Percentiles rank a stretch among this genome's conserved stretches.
These are phyloP conservation scores for Eupithecia subumbrata DNA, from an alignment of 2,888 invertebrate species.

Conservation along the genomic window DNA sequence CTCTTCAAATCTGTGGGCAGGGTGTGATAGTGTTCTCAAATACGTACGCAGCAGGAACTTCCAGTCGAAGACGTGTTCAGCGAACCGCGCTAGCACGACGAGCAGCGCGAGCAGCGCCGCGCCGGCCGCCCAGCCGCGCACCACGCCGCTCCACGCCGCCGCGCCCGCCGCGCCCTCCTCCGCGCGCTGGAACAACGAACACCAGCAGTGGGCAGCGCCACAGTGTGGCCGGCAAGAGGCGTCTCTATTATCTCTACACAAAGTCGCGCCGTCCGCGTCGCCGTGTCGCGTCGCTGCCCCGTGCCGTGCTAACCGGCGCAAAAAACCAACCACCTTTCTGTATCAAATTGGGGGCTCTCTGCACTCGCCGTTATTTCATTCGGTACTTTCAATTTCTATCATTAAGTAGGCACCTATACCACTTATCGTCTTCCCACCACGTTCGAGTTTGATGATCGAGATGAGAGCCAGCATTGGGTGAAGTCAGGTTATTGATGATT, in stretches of 20 bases:
- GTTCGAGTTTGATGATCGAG: background rate
- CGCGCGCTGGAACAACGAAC: background rate
- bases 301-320: background rate
- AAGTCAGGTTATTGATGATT: too few relatives aligned
- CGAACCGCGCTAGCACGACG: slow-evolving; percentile 58
- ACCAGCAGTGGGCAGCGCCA: too few relatives aligned
- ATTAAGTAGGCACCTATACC: too few relatives aligned
- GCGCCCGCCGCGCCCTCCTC: slow-evolving; percentile 15
- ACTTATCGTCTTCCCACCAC: too few relatives aligned
- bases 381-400: background rate
- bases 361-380: background rate
- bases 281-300: too few relatives aligned
- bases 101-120: slow-evolving; percentile 58
- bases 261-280: background rate
- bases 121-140: slow-evolving; percentile 61
- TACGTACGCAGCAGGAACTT: slow-evolving; percentile 56
- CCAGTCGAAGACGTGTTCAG: slow-evolving; percentile 60
- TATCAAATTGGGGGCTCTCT: background rate
- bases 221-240: background rate
- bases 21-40: background rate
- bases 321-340: background rate
- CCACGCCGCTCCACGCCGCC: slow-evolving; percentile 44
- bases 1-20: background rate
- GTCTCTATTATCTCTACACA: background rate
- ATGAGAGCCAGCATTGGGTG: too few relatives aligned